phyloP scores from a whole-genome alignment of 2,888 invertebrate genomes.

The Agrochola lota region DNA sequence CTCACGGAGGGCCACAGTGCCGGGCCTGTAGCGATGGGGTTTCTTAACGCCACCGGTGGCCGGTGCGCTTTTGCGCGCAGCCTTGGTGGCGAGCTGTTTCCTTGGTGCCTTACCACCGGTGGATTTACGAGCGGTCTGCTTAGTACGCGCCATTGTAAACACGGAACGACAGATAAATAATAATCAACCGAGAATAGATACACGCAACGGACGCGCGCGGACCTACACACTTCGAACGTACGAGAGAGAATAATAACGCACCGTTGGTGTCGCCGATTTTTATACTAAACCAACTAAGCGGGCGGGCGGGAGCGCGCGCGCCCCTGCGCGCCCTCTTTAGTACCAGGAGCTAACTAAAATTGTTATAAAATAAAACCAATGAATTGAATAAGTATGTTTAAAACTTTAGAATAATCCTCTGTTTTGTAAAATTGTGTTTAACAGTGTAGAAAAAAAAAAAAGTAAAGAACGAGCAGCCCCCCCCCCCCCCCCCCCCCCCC shows the following conservation, averaged over 20 bases:
- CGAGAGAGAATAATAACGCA: constrained; percentile 11
- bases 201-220: constrained; percentile 1
- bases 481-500: no score
- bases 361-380: no score
- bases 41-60: constrained; percentile 97
- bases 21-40: constrained; percentile 92
- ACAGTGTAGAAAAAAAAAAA: no score
- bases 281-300: no score
- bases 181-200: neutral
- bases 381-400: no score
- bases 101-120: constrained; percentile 97
- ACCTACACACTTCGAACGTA: constrained; percentile 18
- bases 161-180: neutral
- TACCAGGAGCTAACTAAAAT: no score
- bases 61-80: constrained; percentile 94
- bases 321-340: no score
- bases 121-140: constrained; percentile 96
- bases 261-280: no score
- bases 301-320: no score
- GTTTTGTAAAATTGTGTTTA: no score
- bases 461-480: no score
- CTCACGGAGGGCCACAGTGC: constrained; percentile 91
- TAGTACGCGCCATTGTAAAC: constrained; percentile 42
- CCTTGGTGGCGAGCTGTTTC: constrained; percentile 96
- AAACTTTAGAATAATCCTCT: no score